Conservation (phyloP, 1,140 invertebrate species). For the Delia radicum region DNA sequence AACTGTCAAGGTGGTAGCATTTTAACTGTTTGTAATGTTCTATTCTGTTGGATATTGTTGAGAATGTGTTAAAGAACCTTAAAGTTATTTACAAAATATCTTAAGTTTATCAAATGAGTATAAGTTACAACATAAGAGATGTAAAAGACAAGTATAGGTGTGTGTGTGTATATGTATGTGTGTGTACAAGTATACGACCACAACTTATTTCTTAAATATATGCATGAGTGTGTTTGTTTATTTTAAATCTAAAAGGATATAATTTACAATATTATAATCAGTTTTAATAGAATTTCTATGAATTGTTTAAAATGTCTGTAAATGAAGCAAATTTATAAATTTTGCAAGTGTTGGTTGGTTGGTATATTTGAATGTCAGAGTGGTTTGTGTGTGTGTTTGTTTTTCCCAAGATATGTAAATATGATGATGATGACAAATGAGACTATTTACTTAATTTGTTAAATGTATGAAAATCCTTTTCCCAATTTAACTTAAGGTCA, state of each 20-base stretch:
- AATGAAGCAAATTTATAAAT: background rate
- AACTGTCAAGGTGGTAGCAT: background rate
- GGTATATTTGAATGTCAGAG: background rate
- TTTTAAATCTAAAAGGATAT: conserved; percentile 1
- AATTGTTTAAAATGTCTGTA: conserved; percentile 20
- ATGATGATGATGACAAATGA: conserved; percentile 15
- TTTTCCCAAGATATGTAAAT: background rate
- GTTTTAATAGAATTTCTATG: conserved; percentile 19
- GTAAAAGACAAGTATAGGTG: background rate
- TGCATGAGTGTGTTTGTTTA: background rate
- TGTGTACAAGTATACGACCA: background rate
- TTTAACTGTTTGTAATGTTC: background rate
- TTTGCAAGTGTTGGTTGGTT: too few species aligned
- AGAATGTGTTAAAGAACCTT: background rate
- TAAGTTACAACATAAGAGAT: conserved; percentile 9
- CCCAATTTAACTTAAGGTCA: conserved; percentile 22
- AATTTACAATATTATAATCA: conserved; percentile 18
- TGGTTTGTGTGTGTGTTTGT: background rate
- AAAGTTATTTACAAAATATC: conserved; percentile 19
- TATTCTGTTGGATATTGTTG: background rate
- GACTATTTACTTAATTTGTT: conserved; percentile 23
- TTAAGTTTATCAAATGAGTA: conserved; percentile 3
- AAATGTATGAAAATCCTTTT: conserved; percentile 21
- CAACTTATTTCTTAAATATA: background rate
- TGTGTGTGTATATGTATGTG: background rate